Conservation (phyloP, 2,888 invertebrate species). For the Dinocampus coccinellae region DNA sequence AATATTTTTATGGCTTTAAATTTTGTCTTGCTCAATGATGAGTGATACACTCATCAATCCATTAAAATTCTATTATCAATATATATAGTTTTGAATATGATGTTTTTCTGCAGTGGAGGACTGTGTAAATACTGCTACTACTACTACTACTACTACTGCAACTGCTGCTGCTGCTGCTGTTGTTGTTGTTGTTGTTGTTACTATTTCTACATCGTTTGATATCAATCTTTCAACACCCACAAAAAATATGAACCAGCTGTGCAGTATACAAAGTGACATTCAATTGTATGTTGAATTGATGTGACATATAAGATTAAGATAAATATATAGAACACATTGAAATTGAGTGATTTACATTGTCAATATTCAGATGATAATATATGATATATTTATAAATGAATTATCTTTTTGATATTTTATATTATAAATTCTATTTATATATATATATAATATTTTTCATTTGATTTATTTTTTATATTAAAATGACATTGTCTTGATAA, state of each 20-base stretch:
- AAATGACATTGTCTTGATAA: too few species aligned
- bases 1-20: conserved; percentile 6
- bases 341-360: conserved; percentile 14
- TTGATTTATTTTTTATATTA: background rate
- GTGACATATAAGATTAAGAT: background rate
- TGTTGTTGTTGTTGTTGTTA: too few species aligned
- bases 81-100: background rate
- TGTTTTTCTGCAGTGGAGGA: background rate
- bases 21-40: background rate
- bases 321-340: background rate
- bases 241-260: conserved; percentile 24
- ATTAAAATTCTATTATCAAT: background rate
- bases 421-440: too few species aligned
- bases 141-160: too few species aligned
- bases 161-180: too few species aligned
- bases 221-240: conserved; percentile 58
- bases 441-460: too few species aligned
- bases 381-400: too few species aligned
- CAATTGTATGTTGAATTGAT: background rate
- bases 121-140: too few species aligned
- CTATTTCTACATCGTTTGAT: conserved; percentile 35
- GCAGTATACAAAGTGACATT: background rate
- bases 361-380: conserved; percentile 6
- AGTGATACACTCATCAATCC: background rate
- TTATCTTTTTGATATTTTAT: too few species aligned